A percentile compares a stretch with the other conserved stretches of the same genome.
phyloP scores from a whole-genome alignment of 2,113 vertebrate genomes.

The Heptranchias perlo region DNA sequence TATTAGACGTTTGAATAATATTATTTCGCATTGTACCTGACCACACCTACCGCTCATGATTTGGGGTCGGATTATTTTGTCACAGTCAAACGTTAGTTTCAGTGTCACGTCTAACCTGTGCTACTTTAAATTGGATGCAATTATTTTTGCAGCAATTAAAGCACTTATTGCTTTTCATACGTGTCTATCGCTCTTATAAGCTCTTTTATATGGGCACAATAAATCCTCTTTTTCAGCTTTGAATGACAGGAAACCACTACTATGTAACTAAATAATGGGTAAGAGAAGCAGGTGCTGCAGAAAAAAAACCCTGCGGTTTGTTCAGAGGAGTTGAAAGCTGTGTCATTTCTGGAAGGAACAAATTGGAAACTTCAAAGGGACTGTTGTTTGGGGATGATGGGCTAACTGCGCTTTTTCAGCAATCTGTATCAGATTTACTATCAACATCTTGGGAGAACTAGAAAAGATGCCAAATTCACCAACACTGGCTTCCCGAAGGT shows the following conservation, averaged over 20 bases:
- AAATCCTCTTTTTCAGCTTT: constrained; percentile 48
- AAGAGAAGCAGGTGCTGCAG: constrained; percentile 56
- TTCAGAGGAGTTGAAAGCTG: constrained; percentile 43
- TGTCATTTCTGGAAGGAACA: constrained; percentile 42
- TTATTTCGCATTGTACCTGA: not conserved
- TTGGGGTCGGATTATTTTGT: constrained; percentile 12
- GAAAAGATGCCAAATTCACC: not conserved
- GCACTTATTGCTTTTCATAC: constrained; percentile 52
- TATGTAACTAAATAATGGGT: constrained; percentile 62
- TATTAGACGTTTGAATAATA: not conserved
- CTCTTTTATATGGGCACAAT: constrained; percentile 47
- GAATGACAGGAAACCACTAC: constrained; percentile 50
- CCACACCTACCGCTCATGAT: not conserved
- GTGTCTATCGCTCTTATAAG: constrained; percentile 49
- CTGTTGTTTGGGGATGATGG: constrained; percentile 46
- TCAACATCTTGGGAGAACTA: constrained; percentile 36
- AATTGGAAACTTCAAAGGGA: constrained; percentile 51
- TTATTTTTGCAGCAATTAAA: constrained; percentile 49
- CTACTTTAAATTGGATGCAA: constrained; percentile 34
- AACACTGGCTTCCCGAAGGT: not conserved
- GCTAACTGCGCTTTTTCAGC: constrained; percentile 50
- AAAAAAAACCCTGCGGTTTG: constrained; percentile 30
- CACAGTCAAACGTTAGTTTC: constrained; percentile 15
- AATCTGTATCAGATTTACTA: constrained; percentile 27
- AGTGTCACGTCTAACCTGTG: constrained; percentile 20